Evolutionary conservation across 2,113 vertebrate genomes (phyloP).

Genomic region (Porphyrio hochstetteri): DNA sequence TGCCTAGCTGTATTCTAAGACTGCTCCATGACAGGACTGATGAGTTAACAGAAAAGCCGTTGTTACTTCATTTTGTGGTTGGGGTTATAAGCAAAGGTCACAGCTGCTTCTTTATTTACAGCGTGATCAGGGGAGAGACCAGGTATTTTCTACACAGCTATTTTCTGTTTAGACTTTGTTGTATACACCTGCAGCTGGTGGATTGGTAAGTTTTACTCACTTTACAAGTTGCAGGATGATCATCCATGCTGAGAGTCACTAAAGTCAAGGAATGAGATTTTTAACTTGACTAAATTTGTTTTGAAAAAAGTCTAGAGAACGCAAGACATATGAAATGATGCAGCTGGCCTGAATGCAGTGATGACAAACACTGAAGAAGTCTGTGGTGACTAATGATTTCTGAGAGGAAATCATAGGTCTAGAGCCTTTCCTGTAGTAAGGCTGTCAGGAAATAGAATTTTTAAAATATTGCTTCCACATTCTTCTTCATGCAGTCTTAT

Average conservation of each 20-base stretch:
- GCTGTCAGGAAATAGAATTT: not conserved
- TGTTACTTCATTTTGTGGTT: not conserved
- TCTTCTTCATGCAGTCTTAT: not conserved
- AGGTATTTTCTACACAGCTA: not conserved
- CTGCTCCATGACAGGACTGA: not conserved
- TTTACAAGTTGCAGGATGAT: not conserved
- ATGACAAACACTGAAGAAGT: not conserved
- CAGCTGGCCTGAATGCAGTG: not conserved
- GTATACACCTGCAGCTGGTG: not conserved
- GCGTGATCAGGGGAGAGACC: not conserved
- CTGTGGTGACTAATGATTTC: not conserved
- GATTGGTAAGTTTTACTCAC: not conserved
- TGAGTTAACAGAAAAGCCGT: not conserved
- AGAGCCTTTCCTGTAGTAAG: not conserved
- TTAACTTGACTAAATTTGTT: not conserved
- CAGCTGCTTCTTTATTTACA: not conserved
- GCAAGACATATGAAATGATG: not conserved
- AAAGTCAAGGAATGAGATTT: not conserved
- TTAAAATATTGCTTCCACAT: not conserved
- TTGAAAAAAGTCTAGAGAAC: not conserved
- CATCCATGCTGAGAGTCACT: not conserved
- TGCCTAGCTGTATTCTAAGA: not conserved
- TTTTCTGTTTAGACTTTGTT: not conserved
- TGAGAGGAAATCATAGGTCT: not conserved
- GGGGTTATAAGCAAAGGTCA: not conserved